These are phyloP conservation scores for Chunga burmeisteri DNA, from an alignment of 2,113 vertebrate species.

Conservation along the genomic window DNA sequence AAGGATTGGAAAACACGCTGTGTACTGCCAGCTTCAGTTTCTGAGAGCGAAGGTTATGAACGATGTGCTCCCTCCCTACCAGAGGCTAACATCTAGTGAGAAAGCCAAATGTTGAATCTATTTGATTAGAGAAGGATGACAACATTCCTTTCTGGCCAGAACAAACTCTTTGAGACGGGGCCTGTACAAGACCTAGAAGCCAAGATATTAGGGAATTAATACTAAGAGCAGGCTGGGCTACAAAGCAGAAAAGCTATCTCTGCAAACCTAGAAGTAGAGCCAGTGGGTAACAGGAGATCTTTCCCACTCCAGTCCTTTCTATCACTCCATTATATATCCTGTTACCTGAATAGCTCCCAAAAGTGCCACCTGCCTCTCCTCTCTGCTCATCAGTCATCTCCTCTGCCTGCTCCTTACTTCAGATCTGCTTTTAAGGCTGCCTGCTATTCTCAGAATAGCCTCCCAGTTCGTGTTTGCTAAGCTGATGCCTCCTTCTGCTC, in stretches of 20 bases:
- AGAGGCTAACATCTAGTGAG: not conserved
- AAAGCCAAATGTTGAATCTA: not conserved
- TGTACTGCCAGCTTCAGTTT: not conserved
- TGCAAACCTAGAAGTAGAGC: not conserved
- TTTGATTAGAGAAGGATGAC: not conserved
- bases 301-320: not conserved
- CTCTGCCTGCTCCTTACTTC: not conserved
- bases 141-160: not conserved
- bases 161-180: not conserved
- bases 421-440: constrained; percentile 15
- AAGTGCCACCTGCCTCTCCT: constrained; percentile 2
- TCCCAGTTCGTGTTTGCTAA: constrained; percentile 46
- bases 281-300: not conserved
- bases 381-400: constrained; percentile 20
- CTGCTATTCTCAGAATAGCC: constrained; percentile 44
- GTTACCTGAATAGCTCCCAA: constrained; percentile 30
- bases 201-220: not conserved
- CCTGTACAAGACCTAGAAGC: fast-evolving
- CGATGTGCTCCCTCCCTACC: not conserved
- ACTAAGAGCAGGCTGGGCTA: not conserved
- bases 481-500: constrained; percentile 51
- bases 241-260: not conserved
- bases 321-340: not conserved
- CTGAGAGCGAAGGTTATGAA: not conserved
- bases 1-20: not conserved